Evolutionary conservation across 2,797 vertebrate genomes (phyloP), one percentile per base, ranked within the genome.

Genomic region (Lagorchestes hirsutus): DNA sequence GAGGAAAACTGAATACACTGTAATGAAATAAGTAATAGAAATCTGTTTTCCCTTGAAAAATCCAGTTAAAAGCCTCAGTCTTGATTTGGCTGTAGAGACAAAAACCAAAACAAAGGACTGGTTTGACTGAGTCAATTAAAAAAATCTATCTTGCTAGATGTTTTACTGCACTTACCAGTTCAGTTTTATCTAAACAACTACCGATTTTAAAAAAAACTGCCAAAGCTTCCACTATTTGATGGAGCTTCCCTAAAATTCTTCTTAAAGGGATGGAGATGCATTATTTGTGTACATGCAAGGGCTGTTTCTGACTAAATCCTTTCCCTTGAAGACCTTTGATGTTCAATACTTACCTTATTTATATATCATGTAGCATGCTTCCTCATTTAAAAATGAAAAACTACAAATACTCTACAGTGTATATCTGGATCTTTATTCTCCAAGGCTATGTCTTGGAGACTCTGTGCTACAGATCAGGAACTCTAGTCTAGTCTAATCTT

Each of bases 201-300:
- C 58, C 9, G 58, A 28, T 46, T 40, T 13, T 52, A 40, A 92
- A 93, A 92, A 67, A 94, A 59, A 16, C 92, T 55, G 54, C 57
- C n/a, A 90, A 55, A 90, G 28, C 12, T 90, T 94, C 16, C 28
- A 92, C 4, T 52, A 87, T 57, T 91, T 67, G 55, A 62, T 91
- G 5, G 2, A 54, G 28, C 91, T 93, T 91, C 92, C 50, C n/a
- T 62, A 92, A 95, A 96, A 94, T 92, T 82, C 67, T 92, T 94
- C 90, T 28, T 56, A 95, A 59, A 59, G 93, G 92, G 12, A 94
- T 96, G 50, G 92, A 94, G 40, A 91, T 18, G 6, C 1, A 74
- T n/a, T 67, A 67, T 74, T 8, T n/a, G 62, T 16, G 0, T 40
- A 40, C 5, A 74, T 74, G 16, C 34, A 40, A 74, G 62, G 34